Conservation (phyloP, 2,113 vertebrate genomes). For the Podarcis raffonei region DNA sequence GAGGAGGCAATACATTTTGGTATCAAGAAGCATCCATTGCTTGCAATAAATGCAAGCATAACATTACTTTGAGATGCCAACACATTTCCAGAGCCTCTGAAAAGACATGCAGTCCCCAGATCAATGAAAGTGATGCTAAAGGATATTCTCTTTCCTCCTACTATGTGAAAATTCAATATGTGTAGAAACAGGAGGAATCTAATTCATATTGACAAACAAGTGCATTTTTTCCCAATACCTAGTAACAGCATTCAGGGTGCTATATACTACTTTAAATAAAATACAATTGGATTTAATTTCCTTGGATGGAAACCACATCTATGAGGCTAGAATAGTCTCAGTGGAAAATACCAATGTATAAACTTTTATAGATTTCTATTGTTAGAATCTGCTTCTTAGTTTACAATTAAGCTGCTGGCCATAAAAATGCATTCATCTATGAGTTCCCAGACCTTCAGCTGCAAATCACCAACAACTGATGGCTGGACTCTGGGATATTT, state of each 20-base stretch:
- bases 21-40: conserved; percentile 62
- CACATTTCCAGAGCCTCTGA: conserved; percentile 53
- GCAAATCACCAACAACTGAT: conserved; percentile 45
- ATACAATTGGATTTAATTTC: conserved; percentile 40
- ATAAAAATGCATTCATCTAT: conserved; percentile 34
- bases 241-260: conserved; percentile 41
- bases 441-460: conserved; percentile 3
- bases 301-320: conserved; percentile 30
- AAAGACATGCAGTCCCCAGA: conserved; percentile 64
- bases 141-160: conserved; percentile 60
- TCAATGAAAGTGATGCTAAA: conserved; percentile 61
- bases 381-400: conserved; percentile 33
- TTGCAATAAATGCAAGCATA: conserved; percentile 65
- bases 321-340: conserved; percentile 13
- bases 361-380: conserved; percentile 22
- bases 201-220: conserved; percentile 63
- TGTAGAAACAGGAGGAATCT: conserved; percentile 48
- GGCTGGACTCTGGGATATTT: conserved; percentile 38
- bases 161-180: conserved; percentile 65
- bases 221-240: conserved; percentile 50
- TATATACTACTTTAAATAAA: conserved; percentile 51
- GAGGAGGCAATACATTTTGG: conserved; percentile 42
- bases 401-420: conserved; percentile 11
- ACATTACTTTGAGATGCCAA: conserved; percentile 55
- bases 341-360: conserved; percentile 30